Base-by-base conservation (phyloP, 2,888 invertebrate species). In the Rhingia rostrata region DNA sequence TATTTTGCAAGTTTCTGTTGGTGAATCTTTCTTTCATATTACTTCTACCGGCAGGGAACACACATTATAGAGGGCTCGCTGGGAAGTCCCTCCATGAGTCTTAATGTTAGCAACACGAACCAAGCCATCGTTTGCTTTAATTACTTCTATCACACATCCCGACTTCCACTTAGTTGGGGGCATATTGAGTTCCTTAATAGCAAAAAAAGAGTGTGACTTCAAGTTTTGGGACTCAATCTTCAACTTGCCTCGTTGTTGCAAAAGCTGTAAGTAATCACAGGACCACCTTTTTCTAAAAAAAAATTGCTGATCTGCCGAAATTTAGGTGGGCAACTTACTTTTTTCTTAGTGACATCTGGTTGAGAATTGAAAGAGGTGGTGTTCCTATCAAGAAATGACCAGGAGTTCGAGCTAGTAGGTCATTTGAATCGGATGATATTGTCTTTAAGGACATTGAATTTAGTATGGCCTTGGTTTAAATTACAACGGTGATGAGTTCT, bases 51-150 rank as follows among this genome's bases (percentile, higher is more conserved):
- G 45, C 45, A 45, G 10, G n/a, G n/a, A n/a, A n/a, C n/a, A n/a
- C n/a, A n/a, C n/a, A n/a, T n/a, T n/a, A n/a, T n/a, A n/a, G n/a
- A n/a, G n/a, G n/a, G 45, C 45, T 61, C 61, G 45, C 32, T 60
- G 60, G 9, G 43, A 22, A 10, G n/a, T n/a, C n/a, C n/a, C n/a
- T n/a, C n/a, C n/a, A 60, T 41, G n/a, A 32, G 41, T 60, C 43
- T 60, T 60, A 10, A 60, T 60, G 43, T 43, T 60, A 30, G 60
- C 60, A 60, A 60, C 60, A 9, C 60, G 56, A 39, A 58, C 56
- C 39, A 58, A 37, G 14, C 56, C 22, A 14, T 58, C 37, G 6
- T 41, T 58, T 39, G 14, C 37, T 33, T 58, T 58, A 4, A 45
- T 45, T 12, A 45, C 45, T 45, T 45, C 45, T 45, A 45, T 3